phyloP scores from a whole-genome alignment of 2,888 invertebrate genomes.

The Agrochola circellaris region DNA sequence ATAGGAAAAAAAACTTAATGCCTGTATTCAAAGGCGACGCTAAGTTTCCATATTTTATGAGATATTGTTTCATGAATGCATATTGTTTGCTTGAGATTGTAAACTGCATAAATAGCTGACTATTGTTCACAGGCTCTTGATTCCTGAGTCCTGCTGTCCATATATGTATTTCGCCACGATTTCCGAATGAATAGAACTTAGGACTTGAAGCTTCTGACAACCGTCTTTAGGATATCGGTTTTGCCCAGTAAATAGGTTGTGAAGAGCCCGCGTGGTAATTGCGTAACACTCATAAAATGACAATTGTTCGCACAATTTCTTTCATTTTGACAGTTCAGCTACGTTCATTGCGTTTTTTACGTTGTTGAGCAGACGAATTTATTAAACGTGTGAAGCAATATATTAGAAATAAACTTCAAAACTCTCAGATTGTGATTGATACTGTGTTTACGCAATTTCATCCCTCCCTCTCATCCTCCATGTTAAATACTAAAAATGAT shows the following conservation, averaged over 20 bases:
- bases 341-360: no score
- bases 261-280: background rate
- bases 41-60: constrained; percentile 43
- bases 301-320: no score
- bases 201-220: background rate
- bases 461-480: no score
- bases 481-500: background rate
- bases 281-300: no score
- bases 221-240: background rate
- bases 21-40: constrained; percentile 20
- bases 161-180: background rate
- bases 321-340: no score
- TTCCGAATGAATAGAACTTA: background rate
- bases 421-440: no score
- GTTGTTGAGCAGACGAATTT: no score
- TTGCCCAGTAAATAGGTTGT: background rate
- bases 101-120: background rate
- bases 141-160: background rate
- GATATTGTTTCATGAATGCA: constrained; percentile 15
- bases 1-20: constrained; percentile 39
- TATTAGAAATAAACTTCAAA: no score
- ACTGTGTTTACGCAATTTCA: no score
- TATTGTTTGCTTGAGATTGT: background rate
- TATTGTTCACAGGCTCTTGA: background rate
- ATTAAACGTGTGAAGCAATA: no score